A percentile compares a stretch with the other conserved stretches of the same genome.
These are phyloP conservation scores for Patiria miniata DNA, from an alignment of 35 echinoderm and acorn worm species.

Conservation along the genomic window DNA sequence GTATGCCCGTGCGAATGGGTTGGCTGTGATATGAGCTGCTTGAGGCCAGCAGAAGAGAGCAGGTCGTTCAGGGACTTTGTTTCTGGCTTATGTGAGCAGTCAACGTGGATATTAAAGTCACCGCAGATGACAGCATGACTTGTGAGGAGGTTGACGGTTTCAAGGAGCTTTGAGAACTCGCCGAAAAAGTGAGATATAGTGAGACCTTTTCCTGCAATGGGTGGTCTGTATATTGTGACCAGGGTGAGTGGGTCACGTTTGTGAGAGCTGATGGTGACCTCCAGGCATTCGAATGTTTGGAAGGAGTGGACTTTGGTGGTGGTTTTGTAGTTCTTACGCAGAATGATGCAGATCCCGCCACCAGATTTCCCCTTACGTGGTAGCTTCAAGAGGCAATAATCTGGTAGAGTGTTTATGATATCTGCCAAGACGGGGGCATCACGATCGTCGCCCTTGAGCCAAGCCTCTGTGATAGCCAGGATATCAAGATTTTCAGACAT, in stretches of 20 bases:
- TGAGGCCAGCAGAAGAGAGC: not conserved
- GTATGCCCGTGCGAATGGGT: conserved; percentile 16
- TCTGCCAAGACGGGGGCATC: conserved; percentile 44
- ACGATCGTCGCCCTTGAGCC: conserved; percentile 45
- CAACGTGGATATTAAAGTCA: conserved; percentile 46
- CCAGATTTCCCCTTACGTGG: no score
- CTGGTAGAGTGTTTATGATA: conserved; percentile 44
- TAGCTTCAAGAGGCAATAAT: no score
- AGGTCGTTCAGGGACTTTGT: conserved; percentile 11
- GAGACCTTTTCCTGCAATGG: not conserved
- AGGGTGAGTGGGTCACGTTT: not conserved
- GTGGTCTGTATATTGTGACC: conserved; percentile 2
- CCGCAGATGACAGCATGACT: conserved; percentile 21
- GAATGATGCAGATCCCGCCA: no score
- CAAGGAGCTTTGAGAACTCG: conserved; percentile 18
- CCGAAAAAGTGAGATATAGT: not conserved
- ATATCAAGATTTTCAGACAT: conserved; percentile 45
- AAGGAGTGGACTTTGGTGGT: not conserved
- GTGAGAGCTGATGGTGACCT: not conserved
- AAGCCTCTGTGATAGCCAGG: conserved; percentile 50
- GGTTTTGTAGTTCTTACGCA: not conserved
- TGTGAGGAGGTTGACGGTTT: not conserved
- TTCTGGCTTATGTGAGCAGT: not conserved
- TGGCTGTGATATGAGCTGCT: conserved; percentile 3
- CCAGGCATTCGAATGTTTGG: not conserved